phyloP scores from a whole-genome alignment of 2,888 invertebrate genomes.

The Caenorhabditis sinica region DNA sequence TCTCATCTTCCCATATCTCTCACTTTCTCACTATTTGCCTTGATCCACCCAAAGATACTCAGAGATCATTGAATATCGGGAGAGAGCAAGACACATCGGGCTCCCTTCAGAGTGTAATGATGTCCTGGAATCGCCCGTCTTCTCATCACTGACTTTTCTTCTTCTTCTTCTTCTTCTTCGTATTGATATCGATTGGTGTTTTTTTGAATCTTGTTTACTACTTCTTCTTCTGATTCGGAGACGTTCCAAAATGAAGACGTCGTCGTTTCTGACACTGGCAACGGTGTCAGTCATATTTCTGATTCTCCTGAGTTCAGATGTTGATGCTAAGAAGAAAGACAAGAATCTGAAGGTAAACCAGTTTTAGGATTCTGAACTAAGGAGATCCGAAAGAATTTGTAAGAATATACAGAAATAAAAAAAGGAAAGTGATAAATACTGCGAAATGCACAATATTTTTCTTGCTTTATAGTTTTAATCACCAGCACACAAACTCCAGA shows the following conservation, averaged over 20 bases:
- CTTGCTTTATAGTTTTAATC: no score
- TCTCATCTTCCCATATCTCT: slow-evolving; percentile 36
- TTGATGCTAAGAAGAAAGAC: slow-evolving; percentile 63
- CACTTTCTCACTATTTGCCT: slow-evolving; percentile 49
- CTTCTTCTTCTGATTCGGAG: slow-evolving; percentile 4
- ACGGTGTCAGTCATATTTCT: slow-evolving; percentile 35
- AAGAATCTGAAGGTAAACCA: slow-evolving; percentile 61
- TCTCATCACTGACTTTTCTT: slow-evolving; percentile 19
- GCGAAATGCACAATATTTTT: no score
- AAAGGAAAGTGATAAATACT: no score
- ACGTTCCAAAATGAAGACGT: slow-evolving; percentile 27
- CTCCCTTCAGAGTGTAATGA: slow-evolving; percentile 63
- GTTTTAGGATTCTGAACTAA: neutral
- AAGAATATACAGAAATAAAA: no score
- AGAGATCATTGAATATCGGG: slow-evolving; percentile 24
- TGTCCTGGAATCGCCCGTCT: slow-evolving; percentile 60
- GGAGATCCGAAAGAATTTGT: no score
- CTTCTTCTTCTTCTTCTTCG: slow-evolving; percentile 14
- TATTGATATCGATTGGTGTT: slow-evolving; percentile 38
- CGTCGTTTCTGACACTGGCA: slow-evolving; percentile 35
- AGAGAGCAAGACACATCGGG: slow-evolving; percentile 34
- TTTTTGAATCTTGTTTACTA: slow-evolving; percentile 24
- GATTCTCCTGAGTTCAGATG: slow-evolving; percentile 14
- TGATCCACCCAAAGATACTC: slow-evolving; percentile 27
- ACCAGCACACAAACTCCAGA: no score